A percentile compares a stretch with the other conserved stretches of the same genome.
Conservation (phyloP, 2,797 vertebrate species). For the Pterois miles region DNA sequence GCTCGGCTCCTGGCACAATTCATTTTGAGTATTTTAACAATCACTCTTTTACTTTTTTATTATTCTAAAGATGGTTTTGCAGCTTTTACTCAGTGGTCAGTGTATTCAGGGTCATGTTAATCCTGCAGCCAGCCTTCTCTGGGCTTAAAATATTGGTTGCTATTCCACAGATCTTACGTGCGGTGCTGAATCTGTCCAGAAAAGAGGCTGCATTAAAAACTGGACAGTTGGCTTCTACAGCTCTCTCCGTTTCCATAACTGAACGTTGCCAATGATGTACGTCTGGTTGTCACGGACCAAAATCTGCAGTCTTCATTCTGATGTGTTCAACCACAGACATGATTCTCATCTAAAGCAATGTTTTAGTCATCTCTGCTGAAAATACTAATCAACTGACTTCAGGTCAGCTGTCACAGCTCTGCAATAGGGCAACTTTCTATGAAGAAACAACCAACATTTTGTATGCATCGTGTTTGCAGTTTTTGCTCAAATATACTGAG, state of each 20-base stretch:
- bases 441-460: neutral
- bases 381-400: neutral
- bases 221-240: neutral
- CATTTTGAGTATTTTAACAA: constrained; percentile 1
- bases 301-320: no score
- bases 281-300: no score
- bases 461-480: neutral
- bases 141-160: neutral
- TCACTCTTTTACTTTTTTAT: neutral
- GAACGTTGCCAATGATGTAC: neutral
- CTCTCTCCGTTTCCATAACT: neutral
- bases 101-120: neutral
- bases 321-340: no score
- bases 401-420: neutral
- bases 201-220: no score
- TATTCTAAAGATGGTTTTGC: neutral
- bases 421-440: neutral
- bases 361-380: neutral
- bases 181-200: neutral
- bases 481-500: neutral
- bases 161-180: neutral
- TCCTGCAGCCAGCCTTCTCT: neutral
- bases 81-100: neutral
- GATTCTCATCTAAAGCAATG: neutral
- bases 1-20: neutral